phyloP scores from a whole-genome alignment of 1,140 invertebrate species.

The Dreissena rostriformis region DNA sequence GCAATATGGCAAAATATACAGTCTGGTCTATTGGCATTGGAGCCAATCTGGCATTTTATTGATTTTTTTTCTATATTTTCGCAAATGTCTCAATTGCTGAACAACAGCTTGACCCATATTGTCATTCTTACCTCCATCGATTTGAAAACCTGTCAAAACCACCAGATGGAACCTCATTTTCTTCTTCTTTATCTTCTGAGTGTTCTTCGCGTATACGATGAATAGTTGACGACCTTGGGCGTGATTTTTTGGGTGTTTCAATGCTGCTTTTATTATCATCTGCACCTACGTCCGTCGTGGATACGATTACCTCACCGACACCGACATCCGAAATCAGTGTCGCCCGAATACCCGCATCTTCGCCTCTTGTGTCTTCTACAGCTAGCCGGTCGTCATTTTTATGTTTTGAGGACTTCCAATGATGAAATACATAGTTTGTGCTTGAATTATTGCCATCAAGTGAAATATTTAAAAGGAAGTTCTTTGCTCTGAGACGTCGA shows the following conservation, averaged over 20 bases:
- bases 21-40: no score
- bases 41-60: background rate
- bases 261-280: no score
- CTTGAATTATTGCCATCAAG: slow-evolving; percentile 94
- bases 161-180: slow-evolving; percentile 30
- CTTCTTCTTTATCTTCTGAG: background rate
- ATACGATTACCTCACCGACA: no score
- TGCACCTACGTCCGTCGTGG: no score
- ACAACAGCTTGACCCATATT: slow-evolving; percentile 5
- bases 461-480: slow-evolving; percentile 97
- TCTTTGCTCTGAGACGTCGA: slow-evolving; percentile 79
- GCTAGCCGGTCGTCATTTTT: slow-evolving; percentile 36
- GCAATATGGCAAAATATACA: slow-evolving; percentile 25
- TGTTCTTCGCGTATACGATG: no score
- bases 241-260: no score
- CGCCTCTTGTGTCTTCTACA: no score
- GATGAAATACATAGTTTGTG: slow-evolving; percentile 85
- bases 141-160: background rate
- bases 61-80: no score
- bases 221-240: no score
- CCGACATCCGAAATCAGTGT: no score
- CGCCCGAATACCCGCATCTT: no score
- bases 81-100: no score
- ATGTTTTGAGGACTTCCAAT: slow-evolving; percentile 66
- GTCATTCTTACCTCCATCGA: background rate